Evolutionary conservation across 1,140 invertebrate species (phyloP).

Genomic region (Lepidurus packardi): DNA sequence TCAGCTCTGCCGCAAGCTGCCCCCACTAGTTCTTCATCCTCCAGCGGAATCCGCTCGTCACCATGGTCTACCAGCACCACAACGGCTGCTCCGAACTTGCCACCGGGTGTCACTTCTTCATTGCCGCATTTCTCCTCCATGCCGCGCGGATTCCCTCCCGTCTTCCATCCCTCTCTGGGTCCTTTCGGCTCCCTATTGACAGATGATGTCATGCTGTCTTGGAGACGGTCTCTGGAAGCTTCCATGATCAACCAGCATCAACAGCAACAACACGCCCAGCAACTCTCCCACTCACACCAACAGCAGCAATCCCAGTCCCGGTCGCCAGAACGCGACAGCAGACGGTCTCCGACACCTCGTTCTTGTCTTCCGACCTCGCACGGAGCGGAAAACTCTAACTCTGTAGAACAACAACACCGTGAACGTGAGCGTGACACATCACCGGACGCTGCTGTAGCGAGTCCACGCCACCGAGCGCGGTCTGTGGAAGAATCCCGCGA

Average conservation of each 20-base stretch:
- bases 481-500: neutral
- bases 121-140: slow-evolving; percentile 42
- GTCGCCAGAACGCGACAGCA: slow-evolving; percentile 40
- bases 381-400: slow-evolving; percentile 38
- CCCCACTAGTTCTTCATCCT: slow-evolving; percentile 37
- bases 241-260: slow-evolving; percentile 52
- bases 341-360: slow-evolving; percentile 35
- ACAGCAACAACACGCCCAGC: slow-evolving; percentile 44
- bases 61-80: slow-evolving; percentile 37
- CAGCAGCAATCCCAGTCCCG: slow-evolving; percentile 37
- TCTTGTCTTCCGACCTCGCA: slow-evolving; percentile 42
- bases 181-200: slow-evolving; percentile 51
- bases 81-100: slow-evolving; percentile 37
- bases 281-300: slow-evolving; percentile 39
- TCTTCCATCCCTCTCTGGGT: slow-evolving; percentile 44
- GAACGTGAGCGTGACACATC: slow-evolving; percentile 40
- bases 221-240: slow-evolving; percentile 63
- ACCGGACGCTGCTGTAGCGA: neutral
- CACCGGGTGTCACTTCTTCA: slow-evolving; percentile 46
- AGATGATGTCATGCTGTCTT: slow-evolving; percentile 70
- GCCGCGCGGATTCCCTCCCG: slow-evolving; percentile 41
- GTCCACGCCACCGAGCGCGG: neutral
- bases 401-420: slow-evolving; percentile 38
- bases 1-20: slow-evolving; percentile 34
- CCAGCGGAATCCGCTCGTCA: slow-evolving; percentile 37